Conservation (phyloP, 2,113 vertebrate species). For the Brienomyrus longianalis region DNA sequence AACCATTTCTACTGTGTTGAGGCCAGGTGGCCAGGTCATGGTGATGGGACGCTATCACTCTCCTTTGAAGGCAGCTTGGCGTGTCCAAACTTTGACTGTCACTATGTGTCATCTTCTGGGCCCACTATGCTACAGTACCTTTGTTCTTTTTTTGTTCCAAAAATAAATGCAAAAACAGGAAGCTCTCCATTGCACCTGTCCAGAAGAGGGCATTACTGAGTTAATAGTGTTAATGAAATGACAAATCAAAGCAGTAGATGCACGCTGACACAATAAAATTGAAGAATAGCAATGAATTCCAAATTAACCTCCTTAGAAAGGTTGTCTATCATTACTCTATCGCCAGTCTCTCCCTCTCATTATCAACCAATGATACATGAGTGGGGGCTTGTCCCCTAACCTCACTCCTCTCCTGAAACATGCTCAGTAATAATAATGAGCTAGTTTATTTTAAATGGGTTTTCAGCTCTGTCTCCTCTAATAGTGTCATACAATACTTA, state of each 20-base stretch:
- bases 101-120: not conserved
- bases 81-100: not conserved
- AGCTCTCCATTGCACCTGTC: not conserved
- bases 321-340: not conserved
- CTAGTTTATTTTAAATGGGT: not conserved
- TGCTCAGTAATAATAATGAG: not conserved
- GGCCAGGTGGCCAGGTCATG: not conserved
- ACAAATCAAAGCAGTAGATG: not conserved
- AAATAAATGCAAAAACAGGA: not conserved
- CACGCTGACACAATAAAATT: not conserved
- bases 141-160: not conserved
- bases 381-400: not conserved
- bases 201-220: not conserved
- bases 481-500: not conserved
- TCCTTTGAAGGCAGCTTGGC: not conserved
- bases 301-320: not conserved
- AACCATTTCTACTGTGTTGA: too few relatives aligned
- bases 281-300: not conserved
- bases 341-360: not conserved
- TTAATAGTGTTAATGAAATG: not conserved
- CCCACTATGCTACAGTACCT: not conserved
- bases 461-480: not conserved
- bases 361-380: not conserved
- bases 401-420: not conserved
- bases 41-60: not conserved